Evolutionary conservation across 1,140 invertebrate species (phyloP).

Genomic region (Pogonognathellus flavescens): DNA sequence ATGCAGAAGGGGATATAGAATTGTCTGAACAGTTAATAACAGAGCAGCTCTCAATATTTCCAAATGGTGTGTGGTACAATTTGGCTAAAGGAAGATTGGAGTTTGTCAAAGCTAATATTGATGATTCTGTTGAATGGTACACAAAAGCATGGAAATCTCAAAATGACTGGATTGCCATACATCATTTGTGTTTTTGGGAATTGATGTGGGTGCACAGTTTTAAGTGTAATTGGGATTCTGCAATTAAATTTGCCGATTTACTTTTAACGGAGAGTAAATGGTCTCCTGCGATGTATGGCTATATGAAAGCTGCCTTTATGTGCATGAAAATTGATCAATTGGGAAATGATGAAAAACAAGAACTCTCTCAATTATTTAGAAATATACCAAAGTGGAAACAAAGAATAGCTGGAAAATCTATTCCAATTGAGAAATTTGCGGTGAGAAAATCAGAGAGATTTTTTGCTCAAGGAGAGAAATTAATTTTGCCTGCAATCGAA

Average conservation of each 20-base stretch:
- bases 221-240: constrained; percentile 78
- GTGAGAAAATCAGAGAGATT: constrained; percentile 85
- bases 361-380: constrained; percentile 73
- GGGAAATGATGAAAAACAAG: constrained; percentile 72
- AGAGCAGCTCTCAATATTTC: constrained; percentile 80
- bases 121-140: constrained; percentile 82
- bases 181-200: constrained; percentile 96
- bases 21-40: constrained; percentile 81
- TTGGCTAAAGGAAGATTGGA: constrained; percentile 90
- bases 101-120: constrained; percentile 84
- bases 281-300: constrained; percentile 91
- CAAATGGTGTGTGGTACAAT: constrained; percentile 90
- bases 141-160: constrained; percentile 87
- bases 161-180: constrained; percentile 90
- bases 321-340: constrained; percentile 79
- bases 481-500: constrained; percentile 87
- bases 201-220: constrained; percentile 88
- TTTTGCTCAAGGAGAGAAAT: constrained; percentile 78
- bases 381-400: constrained; percentile 86
- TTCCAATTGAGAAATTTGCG: constrained; percentile 96
- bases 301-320: constrained; percentile 86
- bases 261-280: constrained; percentile 86
- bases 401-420: constrained; percentile 92
- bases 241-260: constrained; percentile 79
- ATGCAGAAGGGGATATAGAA: constrained; percentile 82